Conservation (phyloP, 2,888 invertebrate species). For the Rhagonycha lutea region DNA sequence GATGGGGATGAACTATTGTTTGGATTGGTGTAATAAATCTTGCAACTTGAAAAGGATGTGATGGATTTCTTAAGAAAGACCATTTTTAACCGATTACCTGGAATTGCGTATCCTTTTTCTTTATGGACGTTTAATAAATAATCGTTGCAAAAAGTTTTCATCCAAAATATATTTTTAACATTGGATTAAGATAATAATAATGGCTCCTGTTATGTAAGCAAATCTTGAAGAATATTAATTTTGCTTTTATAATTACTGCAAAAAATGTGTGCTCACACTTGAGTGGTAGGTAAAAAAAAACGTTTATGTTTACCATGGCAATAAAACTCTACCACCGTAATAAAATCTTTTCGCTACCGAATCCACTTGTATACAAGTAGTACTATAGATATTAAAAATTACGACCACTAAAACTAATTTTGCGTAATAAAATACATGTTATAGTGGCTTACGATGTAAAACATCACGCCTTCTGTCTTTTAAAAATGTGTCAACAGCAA, state of each 20-base stretch:
- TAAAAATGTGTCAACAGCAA: conserved; percentile 62
- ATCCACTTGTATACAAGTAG: conserved; percentile 38
- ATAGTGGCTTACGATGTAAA: conserved; percentile 40
- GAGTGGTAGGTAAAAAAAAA: background rate
- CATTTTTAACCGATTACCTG: background rate
- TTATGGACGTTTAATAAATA: background rate
- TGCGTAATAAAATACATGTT: conserved; percentile 47
- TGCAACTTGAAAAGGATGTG: background rate
- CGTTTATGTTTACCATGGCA: conserved; percentile 32
- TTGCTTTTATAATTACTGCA: background rate
- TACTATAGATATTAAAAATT: conserved; percentile 46
- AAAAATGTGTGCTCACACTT: background rate
- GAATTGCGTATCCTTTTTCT: background rate
- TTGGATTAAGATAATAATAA: background rate
- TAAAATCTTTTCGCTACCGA: conserved; percentile 40
- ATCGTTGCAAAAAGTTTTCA: background rate
- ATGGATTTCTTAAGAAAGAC: background rate
- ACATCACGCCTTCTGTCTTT: conserved; percentile 51
- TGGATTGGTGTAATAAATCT: background rate
- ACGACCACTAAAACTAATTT: conserved; percentile 51
- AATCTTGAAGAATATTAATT: background rate
- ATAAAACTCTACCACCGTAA: conserved; percentile 40
- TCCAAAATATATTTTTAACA: background rate
- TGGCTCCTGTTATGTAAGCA: too few relatives aligned
- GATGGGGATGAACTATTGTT: background rate